Evolutionary conservation across 2,797 vertebrate species (phyloP).

Genomic region (Myiotriccus ornatus): DNA sequence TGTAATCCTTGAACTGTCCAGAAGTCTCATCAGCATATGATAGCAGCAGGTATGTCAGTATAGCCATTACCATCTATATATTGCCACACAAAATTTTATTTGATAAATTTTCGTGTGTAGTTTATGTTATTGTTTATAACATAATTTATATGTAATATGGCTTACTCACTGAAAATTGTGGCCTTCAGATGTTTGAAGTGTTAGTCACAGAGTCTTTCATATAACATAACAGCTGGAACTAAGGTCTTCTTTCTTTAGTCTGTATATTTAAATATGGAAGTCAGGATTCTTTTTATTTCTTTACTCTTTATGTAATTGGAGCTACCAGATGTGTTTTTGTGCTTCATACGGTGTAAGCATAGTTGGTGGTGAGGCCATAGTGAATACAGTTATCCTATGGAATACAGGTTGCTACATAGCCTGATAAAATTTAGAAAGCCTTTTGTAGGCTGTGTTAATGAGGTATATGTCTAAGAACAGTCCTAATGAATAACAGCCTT

Average conservation of each 20-base stretch:
- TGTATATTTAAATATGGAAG: neutral
- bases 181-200: neutral
- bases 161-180: neutral
- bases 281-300: neutral
- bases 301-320: neutral
- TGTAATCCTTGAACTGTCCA: neutral
- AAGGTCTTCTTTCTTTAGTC: neutral
- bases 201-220: neutral
- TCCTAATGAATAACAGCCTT: neutral
- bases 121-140: neutral
- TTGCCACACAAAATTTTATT: neutral
- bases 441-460: neutral
- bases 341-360: neutral
- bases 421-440: neutral
- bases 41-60: neutral
- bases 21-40: neutral
- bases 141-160: neutral
- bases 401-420: neutral
- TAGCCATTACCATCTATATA: neutral
- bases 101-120: neutral
- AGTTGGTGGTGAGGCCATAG: neutral
- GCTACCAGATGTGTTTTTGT: neutral
- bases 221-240: neutral
- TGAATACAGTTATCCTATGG: neutral
- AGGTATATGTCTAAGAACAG: neutral